Evolutionary conservation across 2,113 vertebrate genomes (phyloP), one percentile per base, ranked within the genome.

Genomic region (Lepus europaeus): DNA sequence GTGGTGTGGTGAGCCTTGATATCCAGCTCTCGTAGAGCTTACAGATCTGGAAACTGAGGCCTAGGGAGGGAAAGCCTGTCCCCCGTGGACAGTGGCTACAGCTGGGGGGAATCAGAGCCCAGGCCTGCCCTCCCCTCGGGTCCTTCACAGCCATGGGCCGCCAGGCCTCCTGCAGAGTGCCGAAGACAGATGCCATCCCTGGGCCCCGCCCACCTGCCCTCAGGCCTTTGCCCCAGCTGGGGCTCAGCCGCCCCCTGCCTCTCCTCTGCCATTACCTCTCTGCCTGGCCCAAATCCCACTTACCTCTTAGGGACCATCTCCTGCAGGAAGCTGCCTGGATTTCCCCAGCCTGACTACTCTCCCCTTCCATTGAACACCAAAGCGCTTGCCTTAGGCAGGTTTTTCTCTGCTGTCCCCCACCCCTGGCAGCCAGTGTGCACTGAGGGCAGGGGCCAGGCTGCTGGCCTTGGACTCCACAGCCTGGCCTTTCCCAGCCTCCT

Each of bases 201-300:
- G 80, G 36, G 33, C 45, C 33, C 61, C 22, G n/a, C 77, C 51
- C 36, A 68, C 9, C 25, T 10, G 31, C 36, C 61, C 7, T 49
- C 49, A 45, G 25, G 45, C 61, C 77, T 74, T 72, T 22, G 13
- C 7, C 12, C n/a, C 51, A 63, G 78, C 66, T 5, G n/a, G 56
- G 56, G 49, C 23, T 27, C n/a, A 56, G 14, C 5, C 49, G 69
- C 12, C 20, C 61, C 5, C 53, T 61, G 66, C 80, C 85, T 87
- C n/a, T 87, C 76, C 72, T 90, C 63, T 68, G 63, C 61, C 64
- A 6, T 53, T 64, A 78, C 39, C 80, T 94, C 66, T 80, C 80
- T 12, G 49, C 64, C 29, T 3, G 22, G 70, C 12, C 92, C 68
- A 29, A 33, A 27, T 45, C 29, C 9, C 56, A 39, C 6, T 33